Base-by-base conservation (phyloP, 2,113 vertebrate genomes). In the Nicator chloris region DNA sequence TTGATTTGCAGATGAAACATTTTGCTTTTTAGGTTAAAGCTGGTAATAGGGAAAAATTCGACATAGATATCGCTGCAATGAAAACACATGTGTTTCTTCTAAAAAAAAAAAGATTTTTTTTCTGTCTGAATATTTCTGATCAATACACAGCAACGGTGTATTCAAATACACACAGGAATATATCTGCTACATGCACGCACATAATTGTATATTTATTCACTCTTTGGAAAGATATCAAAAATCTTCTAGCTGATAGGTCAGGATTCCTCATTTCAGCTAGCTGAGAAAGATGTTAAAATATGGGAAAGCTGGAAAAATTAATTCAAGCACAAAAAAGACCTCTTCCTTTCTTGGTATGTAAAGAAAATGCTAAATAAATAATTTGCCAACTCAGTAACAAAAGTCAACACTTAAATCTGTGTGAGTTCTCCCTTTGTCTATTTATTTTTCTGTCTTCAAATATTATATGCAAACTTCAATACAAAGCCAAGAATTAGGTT, bases 401-500 rank as follows among this genome's bases (percentile, higher is more conserved):
- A 96, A 95, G 93, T 94, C 93, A 95, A 92, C 86, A 93, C 70
- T 97, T 84, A 93, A 93, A 96, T 95, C 78, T 83, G 68, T 91
- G 85, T 84, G 92, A 88, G 76, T 94, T 92, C 77, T 94, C 33
- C 53, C 49, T 96, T 76, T 93, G 95, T 97, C 75, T 95, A 94
- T 97, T 96, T 92, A 91, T 95, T 96, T 96, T 96, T 95, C 92
- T 68, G 53, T 87, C 72, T 94, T 63, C 79, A 95, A 94, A 92
- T 95, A 96, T 95, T 96, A 97, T 96, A 96, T 44, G 78, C 79
- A 94, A 95, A 96, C 93, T 84, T 79, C 57, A 84, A 86, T 79
- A 93, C 93, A 97, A 97, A 96, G 95, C 66, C 93, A 95, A 94
- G 96, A 95, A 93, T 88, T 88, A 95, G 88, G 86, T 93, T 94